Percentiles rank a stretch among this genome's conserved stretches.
Conservation (phyloP, 2,113 vertebrate species). For the Vanacampus margaritifer region DNA sequence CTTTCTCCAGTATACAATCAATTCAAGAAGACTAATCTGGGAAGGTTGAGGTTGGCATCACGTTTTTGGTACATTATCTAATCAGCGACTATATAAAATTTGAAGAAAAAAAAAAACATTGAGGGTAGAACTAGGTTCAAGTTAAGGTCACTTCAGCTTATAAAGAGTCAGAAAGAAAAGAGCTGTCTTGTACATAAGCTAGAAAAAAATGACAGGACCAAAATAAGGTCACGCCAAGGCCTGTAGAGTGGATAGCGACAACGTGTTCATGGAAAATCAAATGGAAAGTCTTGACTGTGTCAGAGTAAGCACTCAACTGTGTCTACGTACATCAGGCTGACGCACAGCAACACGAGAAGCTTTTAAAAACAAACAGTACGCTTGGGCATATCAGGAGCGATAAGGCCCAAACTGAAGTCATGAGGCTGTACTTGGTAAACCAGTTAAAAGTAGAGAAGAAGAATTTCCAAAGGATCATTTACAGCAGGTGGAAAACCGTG, state of each 20-base stretch:
- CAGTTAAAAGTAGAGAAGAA: constrained; percentile 1
- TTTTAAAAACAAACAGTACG: background rate
- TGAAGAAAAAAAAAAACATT: background rate
- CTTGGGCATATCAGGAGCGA: constrained; percentile 17
- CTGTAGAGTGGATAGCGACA: too few species aligned
- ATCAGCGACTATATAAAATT: background rate
- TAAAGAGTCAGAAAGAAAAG: constrained; percentile 23
- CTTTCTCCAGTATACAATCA: constrained; percentile 49
- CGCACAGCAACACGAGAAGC: constrained; percentile 7
- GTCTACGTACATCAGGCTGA: constrained; percentile 22
- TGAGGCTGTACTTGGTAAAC: constrained; percentile 13
- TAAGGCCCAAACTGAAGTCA: constrained; percentile 47
- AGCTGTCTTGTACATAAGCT: background rate
- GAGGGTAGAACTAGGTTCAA: constrained; percentile 1
- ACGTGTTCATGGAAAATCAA: background rate
- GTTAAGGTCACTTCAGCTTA: constrained; percentile 63
- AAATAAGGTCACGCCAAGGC: constrained; percentile 10
- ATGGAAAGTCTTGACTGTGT: constrained; percentile 1
- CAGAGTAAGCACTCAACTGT: constrained; percentile 24
- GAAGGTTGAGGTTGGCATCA: constrained; percentile 10
- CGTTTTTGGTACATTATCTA: constrained; percentile 11
- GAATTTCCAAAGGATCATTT: constrained; percentile 23
- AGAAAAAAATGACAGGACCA: constrained; percentile 5
- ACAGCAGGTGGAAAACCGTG: constrained; percentile 34
- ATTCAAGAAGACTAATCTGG: constrained; percentile 27